Evolutionary conservation across 2,797 vertebrate species (phyloP).

Genomic region (Schizothorax lantsangensis): DNA sequence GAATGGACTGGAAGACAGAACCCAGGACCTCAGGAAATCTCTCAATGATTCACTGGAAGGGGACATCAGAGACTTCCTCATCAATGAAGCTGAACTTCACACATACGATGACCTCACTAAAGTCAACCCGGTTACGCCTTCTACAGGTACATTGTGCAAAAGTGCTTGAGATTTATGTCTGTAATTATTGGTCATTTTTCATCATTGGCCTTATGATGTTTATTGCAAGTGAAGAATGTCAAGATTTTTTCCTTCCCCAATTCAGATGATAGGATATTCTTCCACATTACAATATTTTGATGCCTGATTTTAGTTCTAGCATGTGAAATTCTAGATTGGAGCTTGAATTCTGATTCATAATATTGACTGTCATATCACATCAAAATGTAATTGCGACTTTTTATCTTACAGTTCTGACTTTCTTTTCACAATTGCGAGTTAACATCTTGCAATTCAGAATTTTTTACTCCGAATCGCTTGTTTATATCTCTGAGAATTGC

Average conservation of each 20-base stretch:
- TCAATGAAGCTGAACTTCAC: slow-evolving; percentile 83
- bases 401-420: background rate
- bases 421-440: background rate
- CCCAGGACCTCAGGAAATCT: slow-evolving; percentile 51
- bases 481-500: background rate
- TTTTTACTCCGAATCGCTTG: background rate
- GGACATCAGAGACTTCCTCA: slow-evolving; percentile 85
- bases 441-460: background rate
- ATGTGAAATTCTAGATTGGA: background rate
- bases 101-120: slow-evolving; percentile 94
- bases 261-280: background rate
- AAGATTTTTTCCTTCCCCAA: background rate
- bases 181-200: background rate
- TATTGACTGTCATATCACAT: background rate
- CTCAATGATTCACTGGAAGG: slow-evolving; percentile 78
- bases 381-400: background rate
- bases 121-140: slow-evolving; percentile 93
- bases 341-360: background rate
- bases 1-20: slow-evolving; percentile 69
- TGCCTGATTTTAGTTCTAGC: background rate
- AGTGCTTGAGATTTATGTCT: background rate
- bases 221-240: background rate
- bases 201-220: background rate
- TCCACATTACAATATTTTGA: background rate
- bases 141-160: slow-evolving; percentile 79